Conservation (phyloP, 2,888 invertebrate species). For the Tromatobia lineatoria region DNA sequence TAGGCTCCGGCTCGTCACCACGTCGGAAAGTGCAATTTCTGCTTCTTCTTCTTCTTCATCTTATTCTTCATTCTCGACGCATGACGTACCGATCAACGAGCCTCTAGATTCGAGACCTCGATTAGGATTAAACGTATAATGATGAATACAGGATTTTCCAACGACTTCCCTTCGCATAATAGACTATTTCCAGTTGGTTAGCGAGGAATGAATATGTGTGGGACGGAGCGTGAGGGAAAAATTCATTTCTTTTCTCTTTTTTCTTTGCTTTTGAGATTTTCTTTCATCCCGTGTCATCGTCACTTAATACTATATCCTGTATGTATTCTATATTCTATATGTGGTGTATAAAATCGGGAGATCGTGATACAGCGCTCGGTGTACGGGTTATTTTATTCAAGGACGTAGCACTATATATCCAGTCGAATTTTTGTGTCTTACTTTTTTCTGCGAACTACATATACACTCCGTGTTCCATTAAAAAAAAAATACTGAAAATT, state of each 20-base stretch:
- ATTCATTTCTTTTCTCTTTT: conserved; percentile 2
- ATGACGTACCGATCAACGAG: conserved; percentile 25
- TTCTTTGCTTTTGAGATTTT: background rate
- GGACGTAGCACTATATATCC: no score
- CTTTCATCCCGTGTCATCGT: conserved; percentile 2
- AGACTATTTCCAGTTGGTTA: conserved; percentile 30
- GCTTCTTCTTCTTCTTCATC: background rate
- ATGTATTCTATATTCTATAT: background rate
- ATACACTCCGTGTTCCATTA: no score
- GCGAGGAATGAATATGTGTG: conserved; percentile 10
- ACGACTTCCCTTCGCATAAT: background rate
- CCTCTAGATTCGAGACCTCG: conserved; percentile 42
- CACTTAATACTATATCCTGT: conserved; percentile 8
- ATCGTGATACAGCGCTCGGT: background rate
- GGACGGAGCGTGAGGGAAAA: conserved; percentile 20
- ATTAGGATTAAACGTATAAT: conserved; percentile 39
- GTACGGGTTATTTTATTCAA: background rate
- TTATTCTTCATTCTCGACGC: background rate
- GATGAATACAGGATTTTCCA: conserved; percentile 19
- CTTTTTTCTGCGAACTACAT: no score
- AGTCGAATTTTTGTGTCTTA: no score
- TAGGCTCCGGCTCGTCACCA: conserved; percentile 5
- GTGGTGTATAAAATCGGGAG: background rate
- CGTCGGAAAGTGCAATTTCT: background rate
- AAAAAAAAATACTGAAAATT: no score